Conservation (phyloP, 2,797 vertebrate genomes). For the Euphonia xanthogaster region DNA sequence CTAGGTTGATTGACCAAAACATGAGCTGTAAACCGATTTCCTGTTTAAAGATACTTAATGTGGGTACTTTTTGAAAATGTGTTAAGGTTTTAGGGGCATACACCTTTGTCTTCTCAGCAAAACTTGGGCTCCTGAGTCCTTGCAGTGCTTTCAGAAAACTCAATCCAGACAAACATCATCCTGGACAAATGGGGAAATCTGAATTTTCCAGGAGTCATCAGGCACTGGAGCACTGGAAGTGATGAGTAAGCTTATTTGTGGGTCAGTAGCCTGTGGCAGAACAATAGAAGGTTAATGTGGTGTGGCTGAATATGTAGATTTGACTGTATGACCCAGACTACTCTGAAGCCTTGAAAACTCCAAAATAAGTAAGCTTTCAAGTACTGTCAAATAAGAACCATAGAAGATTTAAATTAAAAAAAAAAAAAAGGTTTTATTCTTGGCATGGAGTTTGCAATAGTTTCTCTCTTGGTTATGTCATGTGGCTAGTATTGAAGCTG, state of each 20-base stretch:
- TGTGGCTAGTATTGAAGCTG: not conserved
- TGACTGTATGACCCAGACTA: not conserved
- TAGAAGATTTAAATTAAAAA: too few relatives aligned
- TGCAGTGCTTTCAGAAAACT: not conserved
- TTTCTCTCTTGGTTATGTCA: not conserved
- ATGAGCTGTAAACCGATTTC: not conserved
- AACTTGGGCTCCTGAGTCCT: not conserved
- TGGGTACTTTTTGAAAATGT: not conserved
- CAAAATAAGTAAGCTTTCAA: not conserved
- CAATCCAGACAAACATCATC: not conserved
- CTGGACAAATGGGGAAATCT: not conserved
- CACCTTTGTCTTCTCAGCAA: not conserved
- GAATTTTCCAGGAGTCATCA: not conserved
- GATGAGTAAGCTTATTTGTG: not conserved
- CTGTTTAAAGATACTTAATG: not conserved
- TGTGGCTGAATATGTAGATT: not conserved
- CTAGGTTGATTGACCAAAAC: not conserved
- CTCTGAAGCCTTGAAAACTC: not conserved
- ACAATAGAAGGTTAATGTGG: not conserved
- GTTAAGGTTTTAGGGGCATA: not conserved
- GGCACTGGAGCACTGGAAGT: not conserved
- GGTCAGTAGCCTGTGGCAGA: conserved; percentile 5
- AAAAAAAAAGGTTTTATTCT: not conserved
- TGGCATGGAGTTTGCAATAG: not conserved
- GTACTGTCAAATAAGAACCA: not conserved